Conservation (phyloP, 2,113 vertebrate genomes). For the Tenebrosternarchus preto region DNA sequence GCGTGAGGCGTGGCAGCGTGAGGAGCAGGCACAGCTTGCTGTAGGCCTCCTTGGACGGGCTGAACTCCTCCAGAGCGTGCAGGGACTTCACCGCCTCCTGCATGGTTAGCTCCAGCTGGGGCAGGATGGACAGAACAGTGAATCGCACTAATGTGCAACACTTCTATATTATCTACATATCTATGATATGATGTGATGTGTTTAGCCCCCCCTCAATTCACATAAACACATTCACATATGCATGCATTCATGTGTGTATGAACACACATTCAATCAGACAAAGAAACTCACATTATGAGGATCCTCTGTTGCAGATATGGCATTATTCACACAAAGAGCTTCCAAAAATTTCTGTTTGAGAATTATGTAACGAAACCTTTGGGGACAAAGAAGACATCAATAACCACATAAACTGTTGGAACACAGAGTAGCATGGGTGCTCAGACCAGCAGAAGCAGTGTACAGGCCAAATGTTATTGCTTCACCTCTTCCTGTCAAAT, state of each 20-base stretch:
- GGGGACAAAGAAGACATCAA: conserved; percentile 50
- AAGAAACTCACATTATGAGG: conserved; percentile 87
- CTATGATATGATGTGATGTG: too few relatives aligned
- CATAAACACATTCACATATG: neutral
- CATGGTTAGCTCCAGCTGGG: conserved; percentile 93
- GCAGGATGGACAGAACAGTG: neutral
- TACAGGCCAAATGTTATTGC: conserved; percentile 12
- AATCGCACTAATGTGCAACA: too few relatives aligned
- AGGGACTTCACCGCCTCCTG: conserved; percentile 93
- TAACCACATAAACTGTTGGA: neutral
- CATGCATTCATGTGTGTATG: neutral
- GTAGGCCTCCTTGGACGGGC: conserved; percentile 93
- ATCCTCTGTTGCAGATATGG: conserved; percentile 91
- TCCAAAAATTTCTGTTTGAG: conserved; percentile 97
- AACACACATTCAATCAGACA: neutral
- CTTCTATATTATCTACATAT: too few relatives aligned
- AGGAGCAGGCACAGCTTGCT: conserved; percentile 95
- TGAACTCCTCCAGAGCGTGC: conserved; percentile 87
- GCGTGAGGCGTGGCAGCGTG: conserved; percentile 92
- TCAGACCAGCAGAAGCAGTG: neutral
- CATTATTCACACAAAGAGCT: conserved; percentile 96
- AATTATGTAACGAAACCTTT: conserved; percentile 93
- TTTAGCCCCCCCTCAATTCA: too few relatives aligned
- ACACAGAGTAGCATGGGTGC: neutral
- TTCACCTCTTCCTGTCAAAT: conserved; percentile 95